Evolutionary conservation across 2,888 invertebrate genomes (phyloP).

Genomic region (Macaria liturata): DNA sequence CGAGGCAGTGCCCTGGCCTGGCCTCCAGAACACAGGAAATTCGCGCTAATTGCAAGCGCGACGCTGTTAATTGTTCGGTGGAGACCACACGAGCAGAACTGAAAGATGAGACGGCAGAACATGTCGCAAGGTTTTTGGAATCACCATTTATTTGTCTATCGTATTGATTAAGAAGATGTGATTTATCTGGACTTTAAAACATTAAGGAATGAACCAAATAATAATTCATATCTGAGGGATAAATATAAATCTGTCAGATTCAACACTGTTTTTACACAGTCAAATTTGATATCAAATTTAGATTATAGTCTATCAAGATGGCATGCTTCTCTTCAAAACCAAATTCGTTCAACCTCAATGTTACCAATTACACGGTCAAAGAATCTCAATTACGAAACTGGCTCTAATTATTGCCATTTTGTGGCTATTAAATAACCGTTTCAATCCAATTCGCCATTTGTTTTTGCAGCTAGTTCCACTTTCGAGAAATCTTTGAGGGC

Average conservation of each 20-base stretch:
- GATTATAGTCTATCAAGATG: too few relatives aligned
- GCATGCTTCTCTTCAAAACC: conserved; percentile 18
- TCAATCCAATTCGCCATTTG: conserved; percentile 10
- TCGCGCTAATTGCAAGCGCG: conserved; percentile 74
- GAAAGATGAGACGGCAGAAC: conserved; percentile 1
- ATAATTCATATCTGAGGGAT: too few relatives aligned
- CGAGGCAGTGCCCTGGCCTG: conserved; percentile 28
- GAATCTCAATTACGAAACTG: conserved; percentile 9
- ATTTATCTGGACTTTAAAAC: too few relatives aligned
- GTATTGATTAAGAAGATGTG: too few relatives aligned
- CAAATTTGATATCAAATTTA: too few relatives aligned
- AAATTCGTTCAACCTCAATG: conserved; percentile 35
- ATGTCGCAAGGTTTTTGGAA: conserved; percentile 4
- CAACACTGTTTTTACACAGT: too few relatives aligned
- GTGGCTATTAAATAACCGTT: conserved; percentile 10
- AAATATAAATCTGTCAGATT: too few relatives aligned
- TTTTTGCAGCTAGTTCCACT: not conserved
- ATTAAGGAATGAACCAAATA: too few relatives aligned
- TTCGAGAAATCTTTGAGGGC: not conserved
- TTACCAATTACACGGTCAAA: conserved; percentile 28
- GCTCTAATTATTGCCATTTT: conserved; percentile 5
- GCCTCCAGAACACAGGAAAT: conserved; percentile 69
- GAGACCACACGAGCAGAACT: conserved; percentile 54
- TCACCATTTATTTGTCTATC: not conserved
- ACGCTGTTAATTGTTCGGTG: conserved; percentile 73